Evolutionary conservation across 2,888 invertebrate species (phyloP), one percentile per base, ranked within the genome.

Genomic region (Branchellion lobata): DNA sequence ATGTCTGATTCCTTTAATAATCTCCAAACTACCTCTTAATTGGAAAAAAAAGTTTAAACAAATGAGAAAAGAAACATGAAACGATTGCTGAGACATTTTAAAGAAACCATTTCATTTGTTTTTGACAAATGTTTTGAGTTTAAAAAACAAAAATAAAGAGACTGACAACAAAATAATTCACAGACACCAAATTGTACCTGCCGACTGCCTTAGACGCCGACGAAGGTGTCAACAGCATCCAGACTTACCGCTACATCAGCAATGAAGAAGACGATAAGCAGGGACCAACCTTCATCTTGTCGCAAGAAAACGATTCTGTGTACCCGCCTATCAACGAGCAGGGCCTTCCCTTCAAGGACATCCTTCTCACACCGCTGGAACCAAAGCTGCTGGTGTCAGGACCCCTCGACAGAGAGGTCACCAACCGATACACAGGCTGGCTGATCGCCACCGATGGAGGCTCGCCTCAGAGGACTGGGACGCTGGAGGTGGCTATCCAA

Each of bases 321-420:
- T 47, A 14, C 18, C 8, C 47, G 47, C 11, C 8, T 14, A 47
- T 47, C 11, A 73, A 80, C 76, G 36, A 78, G 69, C 34, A 65
- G 11, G 24, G 29, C 11, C 8, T 65, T 27, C n/a, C n/a, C 8
- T 36, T 47, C 21, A 31, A 29, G 0, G 75, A 57, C 33, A 31
- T 29, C 14, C 34, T 3, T 5, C n/a, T 53, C 0, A 76, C 72
- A 18, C 21, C 73, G 24, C 74, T 78, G n/a, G 80, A 78, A n/a
- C 74, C 80, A 21, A 75, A 75, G 18, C 72, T 82, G 57, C 36
- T 80, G 27, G 69, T 85, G 1, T 84, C 83, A 24, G 81, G 81
- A 5, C 78, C 78, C 2, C 78, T 86, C 51, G 85, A 86, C 81
- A 81, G 85, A 31, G 86, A 86, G 78, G 51, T 53, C 5, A 75